Percentiles rank a stretch among this genome's conserved stretches.
Conservation (phyloP, 1,140 invertebrate genomes). For the Octopus sinensis region DNA sequence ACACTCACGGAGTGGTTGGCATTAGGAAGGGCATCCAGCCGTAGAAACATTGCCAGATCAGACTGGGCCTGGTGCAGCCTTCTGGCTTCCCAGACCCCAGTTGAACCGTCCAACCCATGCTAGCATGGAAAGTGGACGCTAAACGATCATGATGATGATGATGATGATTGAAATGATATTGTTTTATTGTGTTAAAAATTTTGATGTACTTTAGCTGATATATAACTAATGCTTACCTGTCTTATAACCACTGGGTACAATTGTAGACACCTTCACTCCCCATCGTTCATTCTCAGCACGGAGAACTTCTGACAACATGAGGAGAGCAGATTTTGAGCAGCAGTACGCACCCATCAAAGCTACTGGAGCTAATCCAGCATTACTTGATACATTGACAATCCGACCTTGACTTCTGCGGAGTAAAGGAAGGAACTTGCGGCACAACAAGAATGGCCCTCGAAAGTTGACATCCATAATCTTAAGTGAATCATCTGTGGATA, state of each 20-base stretch:
- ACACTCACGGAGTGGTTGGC: too few species aligned
- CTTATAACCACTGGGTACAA: slow-evolving; percentile 50
- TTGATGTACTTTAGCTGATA: too few species aligned
- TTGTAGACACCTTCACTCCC: slow-evolving; percentile 45
- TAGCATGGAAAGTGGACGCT: too few species aligned
- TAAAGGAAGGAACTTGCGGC: slow-evolving; percentile 70
- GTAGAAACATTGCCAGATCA: too few species aligned
- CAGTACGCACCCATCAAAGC: slow-evolving; percentile 44
- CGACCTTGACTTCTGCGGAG: slow-evolving; percentile 65
- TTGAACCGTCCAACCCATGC: too few species aligned
- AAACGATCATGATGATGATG: too few species aligned
- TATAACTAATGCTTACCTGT: slow-evolving; percentile 31
- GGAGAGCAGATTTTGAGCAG: slow-evolving; percentile 47
- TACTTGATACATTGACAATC: slow-evolving; percentile 49
- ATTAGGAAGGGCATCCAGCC: too few species aligned
- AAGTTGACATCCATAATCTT: slow-evolving; percentile 80
- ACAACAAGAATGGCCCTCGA: slow-evolving; percentile 75
- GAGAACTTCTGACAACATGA: slow-evolving; percentile 40
- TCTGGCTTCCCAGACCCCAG: too few species aligned
- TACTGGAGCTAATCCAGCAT: slow-evolving; percentile 44
- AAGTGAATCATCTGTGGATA: slow-evolving; percentile 68
- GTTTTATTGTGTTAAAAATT: too few species aligned
- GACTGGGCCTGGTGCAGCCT: too few species aligned
- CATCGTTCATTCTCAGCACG: slow-evolving; percentile 38
- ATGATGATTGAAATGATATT: too few species aligned